phyloP scores from a whole-genome alignment of 1,140 invertebrate genomes.

The Euwallacea fornicatus region DNA sequence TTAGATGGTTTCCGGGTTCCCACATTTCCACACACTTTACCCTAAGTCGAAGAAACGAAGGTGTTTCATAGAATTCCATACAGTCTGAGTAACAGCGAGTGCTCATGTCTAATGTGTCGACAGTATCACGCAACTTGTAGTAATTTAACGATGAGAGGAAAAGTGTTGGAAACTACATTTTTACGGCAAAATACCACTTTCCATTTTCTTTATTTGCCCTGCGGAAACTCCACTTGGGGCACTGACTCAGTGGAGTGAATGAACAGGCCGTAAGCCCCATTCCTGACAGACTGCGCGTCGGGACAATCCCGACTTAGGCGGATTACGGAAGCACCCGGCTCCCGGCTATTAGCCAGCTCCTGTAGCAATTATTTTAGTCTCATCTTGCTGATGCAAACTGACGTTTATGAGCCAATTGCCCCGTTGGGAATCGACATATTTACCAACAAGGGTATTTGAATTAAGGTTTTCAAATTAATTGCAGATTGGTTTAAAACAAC shows the following conservation, averaged over 20 bases:
- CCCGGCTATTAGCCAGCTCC: slow-evolving; percentile 34
- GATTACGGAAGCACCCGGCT: slow-evolving; percentile 31
- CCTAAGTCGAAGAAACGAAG: background rate
- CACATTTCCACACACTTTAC: too few relatives aligned
- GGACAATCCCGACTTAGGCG: slow-evolving; percentile 36
- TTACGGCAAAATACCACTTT: background rate
- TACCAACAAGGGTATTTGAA: too few relatives aligned
- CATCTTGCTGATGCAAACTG: slow-evolving; percentile 22
- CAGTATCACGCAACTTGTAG: too few relatives aligned
- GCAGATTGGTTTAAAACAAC: too few relatives aligned
- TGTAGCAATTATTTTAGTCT: slow-evolving; percentile 31
- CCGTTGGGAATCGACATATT: background rate
- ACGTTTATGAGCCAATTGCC: slow-evolving; percentile 35
- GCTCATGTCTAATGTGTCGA: background rate
- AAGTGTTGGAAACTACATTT: background rate
- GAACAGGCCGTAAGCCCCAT: slow-evolving; percentile 28
- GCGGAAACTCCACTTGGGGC: slow-evolving; percentile 10
- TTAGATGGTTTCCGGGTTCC: too few relatives aligned
- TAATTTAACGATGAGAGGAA: background rate
- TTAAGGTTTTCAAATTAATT: too few relatives aligned
- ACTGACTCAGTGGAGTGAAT: slow-evolving; percentile 24
- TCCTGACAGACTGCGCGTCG: slow-evolving; percentile 20
- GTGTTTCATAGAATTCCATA: background rate
- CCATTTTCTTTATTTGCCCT: background rate
- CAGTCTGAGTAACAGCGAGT: background rate